Base-by-base conservation (phyloP, 2,888 invertebrate species). In the Helobdella robusta region DNA sequence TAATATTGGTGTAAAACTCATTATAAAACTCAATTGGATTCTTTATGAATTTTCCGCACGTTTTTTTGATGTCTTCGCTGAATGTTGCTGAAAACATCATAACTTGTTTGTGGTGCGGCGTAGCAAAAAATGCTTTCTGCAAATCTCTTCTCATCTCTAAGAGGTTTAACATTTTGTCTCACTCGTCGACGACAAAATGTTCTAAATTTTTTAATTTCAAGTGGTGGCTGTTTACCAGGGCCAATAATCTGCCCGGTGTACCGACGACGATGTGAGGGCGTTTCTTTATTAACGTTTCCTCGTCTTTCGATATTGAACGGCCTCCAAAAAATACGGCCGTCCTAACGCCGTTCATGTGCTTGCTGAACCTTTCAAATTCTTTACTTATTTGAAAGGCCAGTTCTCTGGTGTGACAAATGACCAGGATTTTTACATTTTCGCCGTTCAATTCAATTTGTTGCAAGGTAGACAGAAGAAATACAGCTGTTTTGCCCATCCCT, bases 11-110 rank as follows among this genome's bases (percentile, higher is more conserved):
- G n/a, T n/a, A n/a, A n/a, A n/a, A n/a, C n/a, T n/a, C n/a, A n/a
- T n/a, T n/a, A n/a, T n/a, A n/a, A n/a, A n/a, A n/a, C n/a, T n/a
- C n/a, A n/a, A n/a, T n/a, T n/a, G n/a, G n/a, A 87, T 91, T 95
- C 87, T 97, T 95, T 97, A 98, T 98, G 82, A 98, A 98, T 82
- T 95, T 95, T 86, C 95, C 98, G 89, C 97, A 97, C 80, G 99
- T 93, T 66, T 95, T 93, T 74, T 98, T 87, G 79, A 99, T 93
- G 76, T 98, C 98, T 86, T 98, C 98, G 84, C 94, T 92, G 75
- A 98, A 83, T 35, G 98, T 99, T 69, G 98, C 98, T 77, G 94
- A 94, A 85, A 99, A 98, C 98, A 98, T 99, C 97, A 98, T 97
- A 65, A 98, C 98, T 88, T 99, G 98, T 82, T 98, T 98, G 79